Base-by-base conservation (phyloP, 2,113 vertebrate genomes). In the Patagioenas fasciata region DNA sequence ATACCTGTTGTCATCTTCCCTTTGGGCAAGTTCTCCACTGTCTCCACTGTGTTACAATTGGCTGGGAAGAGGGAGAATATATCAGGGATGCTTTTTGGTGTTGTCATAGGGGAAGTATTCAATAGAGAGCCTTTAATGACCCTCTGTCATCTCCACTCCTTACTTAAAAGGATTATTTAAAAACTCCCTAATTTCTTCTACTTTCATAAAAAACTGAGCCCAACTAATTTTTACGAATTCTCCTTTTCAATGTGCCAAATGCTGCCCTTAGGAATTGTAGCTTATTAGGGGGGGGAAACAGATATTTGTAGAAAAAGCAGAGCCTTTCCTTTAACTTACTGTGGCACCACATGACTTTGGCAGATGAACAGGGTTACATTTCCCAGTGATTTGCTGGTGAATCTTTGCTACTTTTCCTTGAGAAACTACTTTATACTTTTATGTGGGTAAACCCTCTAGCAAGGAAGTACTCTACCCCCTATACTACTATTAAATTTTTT, bases 261-360 rank as follows among this genome's bases (percentile, higher is more conserved):
- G 17, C 48, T 62, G 18, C 12, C 18, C 5, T 44, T 57, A 14
- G 10, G 66, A 75, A 15, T 2, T 91, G 11, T 48, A 62, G 20
- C 5, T 67, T 80, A 15, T 83, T 69, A 32, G 18, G 6, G 15
- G 6, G 15, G 17, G 3, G 60, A 67, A 77, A 48, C 3, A 1
- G 8, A 0, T 62, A 26, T 62, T 58, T 64, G 11, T 80, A 64
- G 73, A 34, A 67, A 58, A 32, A 85, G 7, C 15, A 40, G 9
- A 14, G 28, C 16, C 11, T 53, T 70, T 70, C 17, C 70, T 92
- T 91, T 51, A n/a, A 58, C 12, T 58, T 54, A 9, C 11, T 67
- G 4, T 70, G 77, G 17, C 17, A 56, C 1, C 0, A 19, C 0
- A 0, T 70, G 51, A 19, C 28, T 50, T 4, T 60, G 50, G 16